phyloP scores from a whole-genome alignment of 2,113 vertebrate species.

The Apistogramma diplotaenia region DNA sequence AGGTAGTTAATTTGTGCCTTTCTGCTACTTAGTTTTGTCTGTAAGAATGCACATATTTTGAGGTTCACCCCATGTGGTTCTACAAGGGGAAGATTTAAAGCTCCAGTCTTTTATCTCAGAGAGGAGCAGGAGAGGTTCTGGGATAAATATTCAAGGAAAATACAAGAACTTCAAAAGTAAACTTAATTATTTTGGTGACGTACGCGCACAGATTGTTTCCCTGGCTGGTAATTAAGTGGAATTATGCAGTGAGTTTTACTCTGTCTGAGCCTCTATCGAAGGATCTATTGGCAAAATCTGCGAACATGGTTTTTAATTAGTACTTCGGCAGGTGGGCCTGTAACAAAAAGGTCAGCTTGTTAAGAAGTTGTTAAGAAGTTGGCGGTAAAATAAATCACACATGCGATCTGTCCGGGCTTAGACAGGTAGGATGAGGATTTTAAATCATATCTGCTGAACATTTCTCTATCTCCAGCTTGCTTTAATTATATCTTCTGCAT shows the following conservation, averaged over 20 bases:
- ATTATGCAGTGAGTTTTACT: neutral
- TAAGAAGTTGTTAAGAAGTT: neutral
- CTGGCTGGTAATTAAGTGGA: neutral
- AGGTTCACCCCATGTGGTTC: neutral
- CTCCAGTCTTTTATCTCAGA: neutral
- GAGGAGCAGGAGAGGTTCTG: neutral
- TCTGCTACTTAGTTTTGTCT: neutral
- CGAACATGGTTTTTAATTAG: neutral
- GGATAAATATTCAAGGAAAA: neutral
- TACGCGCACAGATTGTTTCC: neutral
- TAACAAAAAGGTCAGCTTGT: slow-evolving; percentile 23
- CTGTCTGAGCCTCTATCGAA: neutral
- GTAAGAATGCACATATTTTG: neutral
- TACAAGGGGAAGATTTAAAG: neutral
- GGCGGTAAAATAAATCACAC: neutral
- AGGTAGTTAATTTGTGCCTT: neutral
- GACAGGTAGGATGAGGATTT: neutral
- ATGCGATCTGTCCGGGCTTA: neutral
- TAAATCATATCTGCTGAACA: neutral
- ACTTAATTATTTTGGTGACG: neutral
- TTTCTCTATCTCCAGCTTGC: neutral
- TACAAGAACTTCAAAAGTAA: neutral
- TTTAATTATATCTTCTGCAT: neutral
- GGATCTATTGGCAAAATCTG: neutral
- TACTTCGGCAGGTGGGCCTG: neutral